Conservation (phyloP, 2,113 vertebrate genomes). For the Bagarius yarrelli region DNA sequence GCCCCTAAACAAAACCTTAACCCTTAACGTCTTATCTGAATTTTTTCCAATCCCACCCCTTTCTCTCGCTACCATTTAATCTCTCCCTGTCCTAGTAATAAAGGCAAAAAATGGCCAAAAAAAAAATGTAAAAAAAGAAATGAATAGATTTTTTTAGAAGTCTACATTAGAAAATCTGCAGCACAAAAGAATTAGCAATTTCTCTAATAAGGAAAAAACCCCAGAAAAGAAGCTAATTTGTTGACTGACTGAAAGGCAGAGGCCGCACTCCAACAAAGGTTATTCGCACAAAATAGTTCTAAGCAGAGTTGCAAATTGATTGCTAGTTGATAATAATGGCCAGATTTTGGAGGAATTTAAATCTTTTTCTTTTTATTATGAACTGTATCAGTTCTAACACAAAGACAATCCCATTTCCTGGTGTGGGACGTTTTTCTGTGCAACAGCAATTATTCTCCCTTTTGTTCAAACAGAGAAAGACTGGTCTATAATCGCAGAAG, state of each 20-base stretch:
- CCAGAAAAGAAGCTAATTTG: not conserved
- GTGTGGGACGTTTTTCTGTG: not conserved
- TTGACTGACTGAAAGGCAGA: not conserved
- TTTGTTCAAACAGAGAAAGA: constrained; percentile 10
- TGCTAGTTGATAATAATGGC: not conserved
- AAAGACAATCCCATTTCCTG: not conserved
- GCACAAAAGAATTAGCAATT: not conserved
- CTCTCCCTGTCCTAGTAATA: no score
- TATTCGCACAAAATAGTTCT: not conserved
- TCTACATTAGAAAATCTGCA: not conserved
- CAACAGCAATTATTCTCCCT: not conserved
- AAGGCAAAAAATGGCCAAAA: not conserved
- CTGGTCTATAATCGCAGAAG: constrained; percentile 4
- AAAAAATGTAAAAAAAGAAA: not conserved
- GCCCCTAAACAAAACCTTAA: no score
- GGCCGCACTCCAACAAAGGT: not conserved
- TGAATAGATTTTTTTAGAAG: not conserved
- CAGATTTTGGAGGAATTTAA: not conserved
- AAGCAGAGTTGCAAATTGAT: not conserved
- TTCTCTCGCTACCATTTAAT: no score
- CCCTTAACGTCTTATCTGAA: no score
- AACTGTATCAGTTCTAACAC: not conserved
- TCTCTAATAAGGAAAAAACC: not conserved
- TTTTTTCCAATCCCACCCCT: no score
- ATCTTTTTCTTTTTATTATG: not conserved